phyloP scores from a whole-genome alignment of 2,888 invertebrate genomes.

The Hoplodrina blanda region DNA sequence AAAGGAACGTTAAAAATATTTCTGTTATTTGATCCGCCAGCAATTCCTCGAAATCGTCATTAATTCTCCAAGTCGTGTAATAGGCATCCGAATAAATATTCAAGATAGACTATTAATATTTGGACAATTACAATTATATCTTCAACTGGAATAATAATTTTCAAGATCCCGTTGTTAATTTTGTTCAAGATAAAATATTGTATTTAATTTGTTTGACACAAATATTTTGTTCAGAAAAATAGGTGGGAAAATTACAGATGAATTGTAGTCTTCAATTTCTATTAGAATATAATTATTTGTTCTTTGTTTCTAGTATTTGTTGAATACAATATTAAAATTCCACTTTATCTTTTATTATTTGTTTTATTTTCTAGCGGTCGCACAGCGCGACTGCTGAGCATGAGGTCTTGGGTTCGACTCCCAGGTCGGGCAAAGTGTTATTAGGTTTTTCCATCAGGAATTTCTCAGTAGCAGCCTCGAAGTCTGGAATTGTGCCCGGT shows the following conservation, averaged over 20 bases:
- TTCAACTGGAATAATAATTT: constrained; percentile 39
- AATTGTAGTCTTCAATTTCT: constrained; percentile 1
- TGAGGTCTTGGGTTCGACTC: too few relatives aligned
- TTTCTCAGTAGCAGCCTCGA: too few relatives aligned
- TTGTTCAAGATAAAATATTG: constrained; percentile 27
- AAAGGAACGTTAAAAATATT: constrained; percentile 18
- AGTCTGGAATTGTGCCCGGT: too few relatives aligned
- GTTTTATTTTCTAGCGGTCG: too few relatives aligned
- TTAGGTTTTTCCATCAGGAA: too few relatives aligned
- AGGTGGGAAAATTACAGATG: not conserved
- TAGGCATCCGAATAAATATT: constrained; percentile 43
- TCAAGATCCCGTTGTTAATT: constrained; percentile 24
- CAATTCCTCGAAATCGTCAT: constrained; percentile 30
- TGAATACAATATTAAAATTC: not conserved
- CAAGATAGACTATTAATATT: constrained; percentile 54
- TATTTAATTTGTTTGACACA: constrained; percentile 22
- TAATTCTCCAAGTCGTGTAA: constrained; percentile 31
- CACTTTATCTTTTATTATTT: too few relatives aligned
- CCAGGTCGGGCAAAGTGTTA: too few relatives aligned
- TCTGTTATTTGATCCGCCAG: constrained; percentile 19
- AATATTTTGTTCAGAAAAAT: constrained; percentile 26
- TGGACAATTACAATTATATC: constrained; percentile 48
- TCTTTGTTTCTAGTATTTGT: not conserved
- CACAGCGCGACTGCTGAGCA: too few relatives aligned
- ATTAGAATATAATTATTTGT: not conserved